Conservation (phyloP, 2,888 invertebrate genomes). For the Eumacrocentrus americanus region DNA sequence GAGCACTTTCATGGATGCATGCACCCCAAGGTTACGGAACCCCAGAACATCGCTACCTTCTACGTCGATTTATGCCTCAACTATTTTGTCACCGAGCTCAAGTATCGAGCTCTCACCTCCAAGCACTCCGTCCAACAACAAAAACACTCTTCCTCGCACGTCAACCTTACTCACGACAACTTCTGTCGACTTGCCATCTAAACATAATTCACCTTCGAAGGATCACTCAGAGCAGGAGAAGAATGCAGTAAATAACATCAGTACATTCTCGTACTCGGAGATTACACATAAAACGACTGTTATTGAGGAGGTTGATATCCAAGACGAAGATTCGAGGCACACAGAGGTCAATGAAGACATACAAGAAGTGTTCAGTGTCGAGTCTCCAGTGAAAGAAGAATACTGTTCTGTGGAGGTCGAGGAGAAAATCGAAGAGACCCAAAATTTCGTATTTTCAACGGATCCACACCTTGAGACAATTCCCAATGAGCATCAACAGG, state of each 20-base stretch:
- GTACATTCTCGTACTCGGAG: background rate
- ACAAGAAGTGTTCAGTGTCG: background rate
- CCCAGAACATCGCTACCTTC: slow-evolving; percentile 16
- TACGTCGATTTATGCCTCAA: slow-evolving; percentile 38
- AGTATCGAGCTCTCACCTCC: slow-evolving; percentile 38
- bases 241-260: background rate
- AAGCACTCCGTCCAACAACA: background rate
- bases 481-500: no score
- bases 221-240: background rate
- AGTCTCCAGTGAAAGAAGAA: background rate
- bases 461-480: no score
- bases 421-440: slow-evolving; percentile 25
- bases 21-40: slow-evolving; percentile 10
- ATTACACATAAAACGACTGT: background rate
- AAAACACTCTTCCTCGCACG: background rate
- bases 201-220: background rate
- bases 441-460: slow-evolving; percentile 1
- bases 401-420: slow-evolving; percentile 16
- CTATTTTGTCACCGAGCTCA: slow-evolving; percentile 44
- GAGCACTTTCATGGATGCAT: slow-evolving; percentile 9
- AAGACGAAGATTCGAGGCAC: slow-evolving; percentile 19
- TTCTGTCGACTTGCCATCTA: background rate
- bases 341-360: no score
- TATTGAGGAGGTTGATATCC: slow-evolving; percentile 18
- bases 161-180: background rate